These are phyloP conservation scores for Zaprionus camerounensis DNA, from an alignment of 1,140 invertebrate species.

Conservation along the genomic window DNA sequence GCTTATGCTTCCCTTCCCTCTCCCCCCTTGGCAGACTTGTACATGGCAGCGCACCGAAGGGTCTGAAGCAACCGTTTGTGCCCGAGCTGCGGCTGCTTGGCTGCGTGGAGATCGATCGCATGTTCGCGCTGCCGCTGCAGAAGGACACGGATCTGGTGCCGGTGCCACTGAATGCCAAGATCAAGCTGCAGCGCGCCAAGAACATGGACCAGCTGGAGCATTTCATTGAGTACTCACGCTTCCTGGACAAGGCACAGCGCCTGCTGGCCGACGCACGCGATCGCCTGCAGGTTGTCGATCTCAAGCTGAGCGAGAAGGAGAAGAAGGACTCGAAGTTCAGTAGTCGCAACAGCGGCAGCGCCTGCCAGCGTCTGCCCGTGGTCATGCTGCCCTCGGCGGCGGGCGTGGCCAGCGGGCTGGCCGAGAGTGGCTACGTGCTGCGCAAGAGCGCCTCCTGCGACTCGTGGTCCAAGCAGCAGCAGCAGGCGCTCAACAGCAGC, in stretches of 20 bases:
- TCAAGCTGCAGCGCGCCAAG: constrained; percentile 93
- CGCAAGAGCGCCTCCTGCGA: constrained; percentile 91
- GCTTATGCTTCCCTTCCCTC: neutral
- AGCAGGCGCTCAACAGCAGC: constrained; percentile 72
- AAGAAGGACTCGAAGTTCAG: constrained; percentile 84
- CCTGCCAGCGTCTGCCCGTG: constrained; percentile 62
- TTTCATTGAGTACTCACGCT: constrained; percentile 91
- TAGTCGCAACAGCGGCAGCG: constrained; percentile 68
- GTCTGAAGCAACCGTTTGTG: constrained; percentile 92
- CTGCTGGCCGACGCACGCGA: constrained; percentile 93
- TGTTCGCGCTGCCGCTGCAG: constrained; percentile 93
- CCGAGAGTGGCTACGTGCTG: constrained; percentile 86
- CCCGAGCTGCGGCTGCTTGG: constrained; percentile 92
- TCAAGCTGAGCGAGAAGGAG: constrained; percentile 88
- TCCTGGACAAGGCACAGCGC: constrained; percentile 91
- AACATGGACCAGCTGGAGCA: constrained; percentile 93
- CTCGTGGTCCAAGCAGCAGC: constrained; percentile 74
- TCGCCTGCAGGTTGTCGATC: constrained; percentile 91
- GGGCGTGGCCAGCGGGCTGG: constrained; percentile 68
- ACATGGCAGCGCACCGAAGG: constrained; percentile 92
- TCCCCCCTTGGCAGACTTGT: constrained; percentile 87
- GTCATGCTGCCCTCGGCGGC: constrained; percentile 85
- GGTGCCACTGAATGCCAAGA: constrained; percentile 92
- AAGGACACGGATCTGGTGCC: constrained; percentile 92
- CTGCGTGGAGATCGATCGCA: constrained; percentile 92